A percentile compares a stretch with the other conserved stretches of the same genome.
phyloP scores from a whole-genome alignment of 1,140 invertebrate genomes.

The Oryctes rhinoceros region DNA sequence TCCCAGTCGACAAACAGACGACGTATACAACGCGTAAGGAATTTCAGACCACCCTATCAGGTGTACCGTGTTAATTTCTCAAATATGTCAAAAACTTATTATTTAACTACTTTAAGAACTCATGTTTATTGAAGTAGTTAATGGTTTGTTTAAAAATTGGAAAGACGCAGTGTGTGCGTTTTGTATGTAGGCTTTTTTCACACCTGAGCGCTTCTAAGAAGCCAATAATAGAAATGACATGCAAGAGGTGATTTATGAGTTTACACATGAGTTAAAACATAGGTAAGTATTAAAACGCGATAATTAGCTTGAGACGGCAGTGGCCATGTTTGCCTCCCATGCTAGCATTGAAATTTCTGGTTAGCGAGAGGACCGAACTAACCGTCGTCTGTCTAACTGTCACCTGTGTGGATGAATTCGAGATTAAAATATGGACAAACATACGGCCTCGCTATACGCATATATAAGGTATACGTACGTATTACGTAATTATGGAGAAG shows the following conservation, averaged over 20 bases:
- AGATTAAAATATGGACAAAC: constrained; percentile 8
- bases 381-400: constrained; percentile 22
- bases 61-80: constrained; percentile 40
- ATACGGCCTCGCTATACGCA: background rate
- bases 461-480: background rate
- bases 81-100: constrained; percentile 41
- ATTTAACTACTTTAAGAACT: constrained; percentile 41
- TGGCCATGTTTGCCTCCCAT: constrained; percentile 39
- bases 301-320: constrained; percentile 40
- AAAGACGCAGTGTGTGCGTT: constrained; percentile 22
- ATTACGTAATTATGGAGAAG: constrained; percentile 17
- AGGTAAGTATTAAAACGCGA: constrained; percentile 41
- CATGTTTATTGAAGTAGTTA: constrained; percentile 43
- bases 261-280: constrained; percentile 43
- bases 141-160: constrained; percentile 42
- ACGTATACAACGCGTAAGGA: constrained; percentile 9
- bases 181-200: constrained; percentile 39
- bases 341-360: constrained; percentile 41
- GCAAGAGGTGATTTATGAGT: constrained; percentile 41
- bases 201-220: constrained; percentile 43
- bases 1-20: constrained; percentile 35
- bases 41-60: constrained; percentile 39
- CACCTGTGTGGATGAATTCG: constrained; percentile 17
- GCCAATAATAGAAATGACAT: constrained; percentile 44
- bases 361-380: background rate